A percentile compares a stretch with the other conserved stretches of the same genome.
Evolutionary conservation across 2,113 vertebrate species (phyloP).

Genomic region (Triplophysa siluroides): DNA sequence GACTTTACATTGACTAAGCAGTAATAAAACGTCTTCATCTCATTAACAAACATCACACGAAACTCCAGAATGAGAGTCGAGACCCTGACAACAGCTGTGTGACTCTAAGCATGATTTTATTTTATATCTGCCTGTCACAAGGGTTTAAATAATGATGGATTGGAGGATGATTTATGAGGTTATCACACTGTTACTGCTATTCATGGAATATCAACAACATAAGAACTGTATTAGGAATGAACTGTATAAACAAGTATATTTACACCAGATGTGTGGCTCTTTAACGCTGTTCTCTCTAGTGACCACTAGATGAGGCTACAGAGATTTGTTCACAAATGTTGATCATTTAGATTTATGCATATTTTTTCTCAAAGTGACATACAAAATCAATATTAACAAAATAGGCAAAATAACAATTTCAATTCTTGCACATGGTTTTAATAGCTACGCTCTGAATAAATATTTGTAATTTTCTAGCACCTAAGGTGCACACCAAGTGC

Average conservation of each 20-base stretch:
- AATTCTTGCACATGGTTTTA: too few species aligned
- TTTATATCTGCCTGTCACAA: not conserved
- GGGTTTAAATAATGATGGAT: slow-evolving; percentile 12
- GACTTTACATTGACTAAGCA: not conserved
- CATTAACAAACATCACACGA: not conserved
- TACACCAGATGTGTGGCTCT: not conserved
- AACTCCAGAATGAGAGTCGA: not conserved
- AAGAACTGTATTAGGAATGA: not conserved
- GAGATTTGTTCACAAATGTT: not conserved
- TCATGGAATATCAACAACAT: not conserved
- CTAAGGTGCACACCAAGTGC: too few species aligned
- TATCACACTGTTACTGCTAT: not conserved
- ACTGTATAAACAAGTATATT: not conserved
- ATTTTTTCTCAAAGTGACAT: too few species aligned
- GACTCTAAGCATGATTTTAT: not conserved
- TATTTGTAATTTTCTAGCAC: too few species aligned
- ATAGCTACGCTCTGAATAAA: too few species aligned
- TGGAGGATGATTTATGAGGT: not conserved
- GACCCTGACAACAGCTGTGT: slow-evolving; percentile 1
- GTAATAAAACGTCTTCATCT: not conserved
- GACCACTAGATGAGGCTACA: not conserved
- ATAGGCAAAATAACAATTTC: too few species aligned
- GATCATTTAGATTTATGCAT: too few species aligned
- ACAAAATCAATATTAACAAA: too few species aligned
- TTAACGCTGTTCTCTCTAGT: not conserved